Evolutionary conservation across 2,888 invertebrate species (phyloP), one percentile per base, ranked within the genome.

Genomic region (Agrotis exclamationis): DNA sequence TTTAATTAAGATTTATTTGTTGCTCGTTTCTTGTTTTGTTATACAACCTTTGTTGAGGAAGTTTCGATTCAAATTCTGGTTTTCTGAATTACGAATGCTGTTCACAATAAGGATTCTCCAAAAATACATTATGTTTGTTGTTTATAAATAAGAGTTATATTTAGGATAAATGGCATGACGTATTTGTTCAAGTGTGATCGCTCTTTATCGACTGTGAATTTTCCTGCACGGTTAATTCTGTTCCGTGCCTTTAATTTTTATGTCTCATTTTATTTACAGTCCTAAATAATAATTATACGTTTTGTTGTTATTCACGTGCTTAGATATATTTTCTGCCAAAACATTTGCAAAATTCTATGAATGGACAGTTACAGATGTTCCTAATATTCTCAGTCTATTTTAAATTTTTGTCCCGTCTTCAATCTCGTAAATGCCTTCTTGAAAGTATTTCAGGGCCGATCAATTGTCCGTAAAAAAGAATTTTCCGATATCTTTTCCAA

Each of bases 401-500:
- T n/a, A n/a, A n/a, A n/a, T n/a, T 81, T 79, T 57, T 39, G 33
- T 22, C 14, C 53, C 53, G 44, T 65, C 59, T 74, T 70, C 59
- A 60, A 76, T 79, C 53, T 74, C 33, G 59, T 67, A 73, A 70
- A 74, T 62, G 58, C n/a, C 45, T 20, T 62, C 63, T 54, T 44
- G 18, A 74, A 74, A 80, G 67, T 58, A 63, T 70, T 68, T 66
- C 67, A 63, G 18, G 39, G 60, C 79, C 72, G 75, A 58, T 72
- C 79, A 79, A 78, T 85, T 76, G 76, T 68, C 78, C 74, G 82
- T 82, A 72, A 82, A 70, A 74, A 84, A 84, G 71, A 78, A 75
- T 81, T 87, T 88, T 77, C 83, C 76, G 68, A 85, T 83, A 83
- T 72, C 75, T 62, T 54, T 73, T 80, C 75, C 65, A 68, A 59